Conservation (phyloP, 2,113 vertebrate genomes). For the Myodes glareolus region DNA sequence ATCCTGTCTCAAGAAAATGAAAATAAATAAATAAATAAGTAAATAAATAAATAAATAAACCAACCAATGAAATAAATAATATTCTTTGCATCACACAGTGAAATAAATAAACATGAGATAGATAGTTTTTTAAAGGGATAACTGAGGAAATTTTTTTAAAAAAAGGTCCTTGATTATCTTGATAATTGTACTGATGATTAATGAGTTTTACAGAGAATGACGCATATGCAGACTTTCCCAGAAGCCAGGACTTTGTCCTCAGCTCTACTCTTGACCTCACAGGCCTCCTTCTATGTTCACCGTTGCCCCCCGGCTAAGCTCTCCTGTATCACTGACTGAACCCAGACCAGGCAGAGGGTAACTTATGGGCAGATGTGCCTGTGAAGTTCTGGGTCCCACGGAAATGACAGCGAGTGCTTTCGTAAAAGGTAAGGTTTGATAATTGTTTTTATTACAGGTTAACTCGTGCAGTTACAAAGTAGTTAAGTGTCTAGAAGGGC, state of each 20-base stretch:
- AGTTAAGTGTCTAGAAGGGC: slow-evolving; percentile 77
- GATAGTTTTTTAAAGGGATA: background rate
- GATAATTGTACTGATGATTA: background rate
- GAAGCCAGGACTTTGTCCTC: background rate
- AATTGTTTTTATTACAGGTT: slow-evolving; percentile 83
- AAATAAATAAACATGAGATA: background rate
- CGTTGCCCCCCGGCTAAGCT: background rate
- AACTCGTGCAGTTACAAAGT: slow-evolving; percentile 86
- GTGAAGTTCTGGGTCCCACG: background rate
- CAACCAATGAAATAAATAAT: background rate
- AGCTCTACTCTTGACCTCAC: background rate
- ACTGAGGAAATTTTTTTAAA: background rate
- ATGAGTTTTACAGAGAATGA: background rate
- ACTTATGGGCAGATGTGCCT: too few relatives aligned
- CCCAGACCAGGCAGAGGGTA: background rate
- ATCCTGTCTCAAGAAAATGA: too few relatives aligned
- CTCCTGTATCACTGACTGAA: background rate
- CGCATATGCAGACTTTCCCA: slow-evolving; percentile 5
- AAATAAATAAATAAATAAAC: background rate
- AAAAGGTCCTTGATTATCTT: background rate
- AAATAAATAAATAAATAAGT: too few relatives aligned
- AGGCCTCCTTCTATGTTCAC: background rate
- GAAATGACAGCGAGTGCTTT: background rate
- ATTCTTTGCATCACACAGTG: background rate
- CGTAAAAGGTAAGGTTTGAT: slow-evolving; percentile 81